Base-by-base conservation (phyloP, 2,888 invertebrate genomes). In the Agriopis marginaria region DNA sequence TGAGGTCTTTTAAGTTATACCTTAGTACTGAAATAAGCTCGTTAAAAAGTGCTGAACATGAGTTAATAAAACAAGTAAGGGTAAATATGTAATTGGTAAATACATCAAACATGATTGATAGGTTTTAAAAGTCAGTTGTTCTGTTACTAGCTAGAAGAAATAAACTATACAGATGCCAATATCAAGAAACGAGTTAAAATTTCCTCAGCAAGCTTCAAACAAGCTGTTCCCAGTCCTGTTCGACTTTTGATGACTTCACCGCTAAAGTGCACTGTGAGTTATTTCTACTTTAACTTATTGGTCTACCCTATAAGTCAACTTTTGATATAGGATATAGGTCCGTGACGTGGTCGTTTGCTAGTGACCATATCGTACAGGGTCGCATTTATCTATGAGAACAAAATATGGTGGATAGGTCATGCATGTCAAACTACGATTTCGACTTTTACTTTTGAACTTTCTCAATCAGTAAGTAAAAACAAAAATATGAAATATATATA, bases 151-250 rank as follows among this genome's bases (percentile, higher is more conserved):
- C 44, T 83, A 3, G 69, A 79, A 50, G 75, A 81, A 39, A 54
- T 70, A n/a, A 72, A 76, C 60, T 67, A 77, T 47, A 45, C 64
- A 23, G 61, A 73, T 45, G 61, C 66, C 0, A 67, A 60, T 63
- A 76, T 71, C 0, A 84, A 76, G 74, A 78, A 68, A 44, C 65
- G 64, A 39, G 68, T 75, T 8, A 86, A 82, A 77, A 47, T 76
- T 0, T 73, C 74, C 63, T 74, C 77, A 10, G 83, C 83, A 51
- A 82, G 82, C 39, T 91, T 83, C 68, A 89, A 82, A 23, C 82
- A 88, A 55, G 86, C 91, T 44, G 84, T 92, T 1, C 87, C 88
- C 3, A 94, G 93, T 78, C 93, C 93, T 3, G 90, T 93, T 7
- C 86, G 85, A 77, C 78, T 77, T 12, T 59, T 91, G 5, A 92